Conservation (phyloP, 2,113 vertebrate species). For the Misgurnus mizolepis region DNA sequence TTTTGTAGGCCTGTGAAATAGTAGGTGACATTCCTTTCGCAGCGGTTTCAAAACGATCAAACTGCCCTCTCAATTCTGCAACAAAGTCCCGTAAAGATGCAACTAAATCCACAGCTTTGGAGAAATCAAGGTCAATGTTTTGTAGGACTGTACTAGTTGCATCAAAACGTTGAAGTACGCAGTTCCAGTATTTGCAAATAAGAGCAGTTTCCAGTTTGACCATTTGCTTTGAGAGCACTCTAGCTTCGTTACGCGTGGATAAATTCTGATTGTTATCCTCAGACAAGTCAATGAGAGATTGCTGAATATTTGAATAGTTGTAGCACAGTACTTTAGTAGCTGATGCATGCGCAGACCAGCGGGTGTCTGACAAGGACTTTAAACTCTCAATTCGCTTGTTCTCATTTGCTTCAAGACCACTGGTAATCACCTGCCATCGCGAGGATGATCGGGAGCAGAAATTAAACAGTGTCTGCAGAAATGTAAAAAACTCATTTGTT, state of each 20-base stretch:
- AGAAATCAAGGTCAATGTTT: not conserved
- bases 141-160: not conserved
- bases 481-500: too few species aligned
- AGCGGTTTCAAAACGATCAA: too few species aligned
- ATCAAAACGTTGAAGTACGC: not conserved
- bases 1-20: too few species aligned
- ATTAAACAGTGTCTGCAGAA: too few species aligned
- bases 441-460: too few species aligned
- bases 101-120: not conserved
- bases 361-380: too few species aligned
- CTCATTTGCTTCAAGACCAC: not conserved
- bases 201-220: not conserved
- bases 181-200: slow-evolving; percentile 4
- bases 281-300: not conserved
- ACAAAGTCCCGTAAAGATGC: not conserved
- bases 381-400: too few species aligned
- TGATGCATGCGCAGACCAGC: not conserved
- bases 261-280: not conserved
- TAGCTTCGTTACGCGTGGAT: not conserved
- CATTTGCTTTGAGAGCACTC: not conserved
- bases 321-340: not conserved
- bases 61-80: too few species aligned
- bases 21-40: too few species aligned
- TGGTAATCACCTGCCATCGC: too few species aligned
- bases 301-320: not conserved